Percentiles rank a stretch among this genome's conserved stretches.
These are phyloP conservation scores for Phymanthus crucifer DNA, from an alignment of 92 coral and sea anemone species.

Conservation along the genomic window DNA sequence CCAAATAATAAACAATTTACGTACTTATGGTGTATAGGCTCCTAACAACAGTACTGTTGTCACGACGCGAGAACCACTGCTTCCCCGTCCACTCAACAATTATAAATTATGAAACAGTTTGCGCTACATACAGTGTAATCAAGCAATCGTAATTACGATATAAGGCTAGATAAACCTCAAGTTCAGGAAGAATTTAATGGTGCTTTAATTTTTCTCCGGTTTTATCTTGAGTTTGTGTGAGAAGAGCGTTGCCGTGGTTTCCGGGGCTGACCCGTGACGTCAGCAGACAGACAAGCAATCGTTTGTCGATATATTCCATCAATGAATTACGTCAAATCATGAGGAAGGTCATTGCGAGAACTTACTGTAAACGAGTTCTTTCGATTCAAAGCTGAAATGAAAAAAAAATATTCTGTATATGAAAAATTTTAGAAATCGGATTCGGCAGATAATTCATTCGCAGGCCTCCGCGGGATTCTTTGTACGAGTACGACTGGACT, in stretches of 20 bases:
- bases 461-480: no score
- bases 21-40: not conserved
- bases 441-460: no score
- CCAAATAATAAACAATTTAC: not conserved
- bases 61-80: not conserved
- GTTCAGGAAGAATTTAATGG: not conserved
- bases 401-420: not conserved
- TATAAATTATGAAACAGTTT: not conserved
- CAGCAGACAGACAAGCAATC: not conserved
- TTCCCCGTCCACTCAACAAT: not conserved
- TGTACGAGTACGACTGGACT: no score
- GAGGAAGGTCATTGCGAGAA: not conserved
- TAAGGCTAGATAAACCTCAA: not conserved
- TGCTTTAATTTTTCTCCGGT: not conserved
- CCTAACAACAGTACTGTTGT: not conserved
- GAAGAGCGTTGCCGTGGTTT: not conserved
- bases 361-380: not conserved
- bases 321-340: not conserved
- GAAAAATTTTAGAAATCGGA: not conserved
- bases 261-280: conserved; percentile 10
- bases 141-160: not conserved
- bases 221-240: conserved; percentile 6
- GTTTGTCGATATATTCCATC: not conserved
- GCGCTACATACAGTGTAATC: no score
- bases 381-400: not conserved